Evolutionary conservation across 2,113 vertebrate genomes (phyloP), one percentile per base, ranked within the genome.

Genomic region (Marcusenius ussheri): DNA sequence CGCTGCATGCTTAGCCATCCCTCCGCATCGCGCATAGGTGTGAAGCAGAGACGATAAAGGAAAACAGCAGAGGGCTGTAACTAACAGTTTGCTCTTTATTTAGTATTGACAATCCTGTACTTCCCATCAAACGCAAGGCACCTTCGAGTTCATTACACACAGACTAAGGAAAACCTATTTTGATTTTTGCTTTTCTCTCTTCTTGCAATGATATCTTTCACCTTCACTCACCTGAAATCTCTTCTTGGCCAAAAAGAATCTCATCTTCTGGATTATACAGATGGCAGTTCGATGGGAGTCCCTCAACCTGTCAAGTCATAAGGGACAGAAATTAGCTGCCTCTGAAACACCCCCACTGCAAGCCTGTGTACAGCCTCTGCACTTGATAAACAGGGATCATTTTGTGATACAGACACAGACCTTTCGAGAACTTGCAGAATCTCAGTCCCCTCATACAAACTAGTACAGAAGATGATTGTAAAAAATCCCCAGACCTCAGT

Each of bases 241-340:
- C 93, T 97, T 99, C 95, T 97, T 98, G 83, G 98, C 98, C 92
- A 99, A 97, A 89, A 99, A 98, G 92, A 98, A 99, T 90, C 97
- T 97, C 97, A 99, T 98, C 89, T 96, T 96, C 80, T 98, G 97
- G 88, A 99, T 96, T 90, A 99, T 98, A 90, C 95, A 96, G 91
- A 99, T 97, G 89, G 98, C 97, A 90, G 95, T 96, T 0, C 98
- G 94, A 90, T 99, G 98, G 17, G 98, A 96, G 6, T 98, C 97
- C 47, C 96, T 95, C 85, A 99, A 91, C 92, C 98, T 99, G 96
- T 3, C 80, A 31, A 87, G 31, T 87, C 88, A 88, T 2, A 58
- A 35, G 49, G 5, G 47, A 51, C 45, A 50, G 49, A 51, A 6
- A 49, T 47, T n/a, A 24, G 8, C 46, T 49, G 42, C 42, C 46